Evolutionary conservation across 2,797 vertebrate genomes (phyloP), one percentile per base, ranked within the genome.

Genomic region (Characodon lateralis): DNA sequence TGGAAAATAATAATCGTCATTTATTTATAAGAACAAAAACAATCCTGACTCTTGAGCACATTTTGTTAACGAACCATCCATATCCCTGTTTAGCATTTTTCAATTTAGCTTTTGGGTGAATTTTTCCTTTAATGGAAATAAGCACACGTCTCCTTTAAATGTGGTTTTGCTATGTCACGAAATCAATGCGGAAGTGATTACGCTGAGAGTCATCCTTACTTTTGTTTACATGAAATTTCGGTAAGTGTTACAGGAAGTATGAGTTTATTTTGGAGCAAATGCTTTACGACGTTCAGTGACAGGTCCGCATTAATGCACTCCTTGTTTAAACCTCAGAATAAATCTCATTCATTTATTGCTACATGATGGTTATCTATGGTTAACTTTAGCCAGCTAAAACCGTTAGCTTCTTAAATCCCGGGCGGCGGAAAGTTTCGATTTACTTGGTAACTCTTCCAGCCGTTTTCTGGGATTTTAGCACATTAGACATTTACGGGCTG

Each of bases 141-240:
- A 1, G 16, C 13, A 1, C 10, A 18, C 82, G 74, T 55, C 68
- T 66, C 55, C 85, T 91, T 92, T 92, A 93, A 92, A 71, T 78
- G 5, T 0, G 0, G 2, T 53, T 61, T 0, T 0, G 35, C 70
- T 53, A 90, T 89, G 92, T 89, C 87, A 92, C n/a, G 9, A 35
- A 6, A 51, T 56, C 50, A 85, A 88, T 13, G 71, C 91, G 93
- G 92, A 93, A 93, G 87, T 84, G 0, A n/a, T 43, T 26, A 2
- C 31, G 20, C 39, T 22, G 46, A 74, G 70, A 88, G 83, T 71
- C 59, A n/a, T 20, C 7, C 56, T 75, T 58, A 48, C 65, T 78
- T 83, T 89, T 93, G 88, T 93, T 89, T 89, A 90, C 89, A 89
- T 82, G 50, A 48, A 63, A 65, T 48, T 77, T 79, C 72, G 83